Percentiles rank a stretch among this genome's conserved stretches.
These are phyloP conservation scores for Morone saxatilis DNA, from an alignment of 2,113 vertebrate genomes.

Conservation along the genomic window DNA sequence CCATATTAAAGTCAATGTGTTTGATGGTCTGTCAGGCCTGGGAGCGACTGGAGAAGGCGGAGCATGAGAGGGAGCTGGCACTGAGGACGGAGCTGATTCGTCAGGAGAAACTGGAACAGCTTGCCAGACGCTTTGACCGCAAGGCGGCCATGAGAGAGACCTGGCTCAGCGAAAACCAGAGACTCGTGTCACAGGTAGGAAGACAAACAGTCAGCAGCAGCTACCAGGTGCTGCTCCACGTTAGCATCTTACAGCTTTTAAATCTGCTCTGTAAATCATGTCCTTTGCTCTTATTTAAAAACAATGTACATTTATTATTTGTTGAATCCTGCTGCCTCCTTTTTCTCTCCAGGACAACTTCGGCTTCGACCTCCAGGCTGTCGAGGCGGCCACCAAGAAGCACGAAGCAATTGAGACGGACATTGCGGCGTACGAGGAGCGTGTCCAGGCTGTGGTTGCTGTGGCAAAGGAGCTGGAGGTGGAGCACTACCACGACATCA, in stretches of 20 bases:
- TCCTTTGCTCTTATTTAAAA: neutral
- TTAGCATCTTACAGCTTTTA: neutral
- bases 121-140: conserved; percentile 95
- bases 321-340: too few species aligned
- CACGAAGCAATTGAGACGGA: conserved; percentile 98
- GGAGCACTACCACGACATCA: conserved; percentile 95
- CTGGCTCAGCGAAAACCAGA: conserved; percentile 98
- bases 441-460: conserved; percentile 93
- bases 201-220: neutral
- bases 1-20: too few species aligned
- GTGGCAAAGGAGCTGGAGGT: conserved; percentile 93
- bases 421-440: conserved; percentile 94
- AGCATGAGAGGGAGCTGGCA: conserved; percentile 97
- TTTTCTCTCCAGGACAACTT: conserved; percentile 72
- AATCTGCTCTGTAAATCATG: neutral
- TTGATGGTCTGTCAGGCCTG: conserved; percentile 85
- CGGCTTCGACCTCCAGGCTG: conserved; percentile 72
- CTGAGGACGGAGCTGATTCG: conserved; percentile 96
- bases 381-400: conserved; percentile 91
- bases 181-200: conserved; percentile 94
- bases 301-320: too few species aligned
- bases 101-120: conserved; percentile 98
- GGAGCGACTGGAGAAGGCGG: conserved; percentile 99
- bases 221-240: neutral
- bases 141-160: conserved; percentile 99